Base-by-base conservation (phyloP, 2,888 invertebrate genomes). In the Marronus borbonicus region DNA sequence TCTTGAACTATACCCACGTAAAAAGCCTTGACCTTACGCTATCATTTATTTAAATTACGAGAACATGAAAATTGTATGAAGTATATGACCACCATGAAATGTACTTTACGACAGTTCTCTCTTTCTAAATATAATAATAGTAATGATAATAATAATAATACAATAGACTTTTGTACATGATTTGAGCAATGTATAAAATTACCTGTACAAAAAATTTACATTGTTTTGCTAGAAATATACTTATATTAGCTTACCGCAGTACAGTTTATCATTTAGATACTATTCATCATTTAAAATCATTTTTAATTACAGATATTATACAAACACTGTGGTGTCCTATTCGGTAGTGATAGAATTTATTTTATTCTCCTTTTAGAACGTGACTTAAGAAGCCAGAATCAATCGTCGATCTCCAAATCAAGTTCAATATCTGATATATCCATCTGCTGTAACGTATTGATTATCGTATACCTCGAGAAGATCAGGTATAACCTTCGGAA, bases 391-490 rank as follows among this genome's bases (percentile, higher is more conserved):
- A n/a, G 28, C 44, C 10, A 39, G 44, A 44, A 44, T 79, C 78
- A 84, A 80, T 84, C 94, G 84, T 94, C 94, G 80, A 93, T 90
- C 82, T 92, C 94, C 84, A 95, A 90, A 87, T 95, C 95, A 79
- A 96, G 89, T 86, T 95, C 95, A 79, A 95, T 92, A 86, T 95
- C 95, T 0, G 93, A 91, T 17, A 93, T 88, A 86, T 93, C 94
- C 84, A 96, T 92, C 87, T 94, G 92, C 82, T 94, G 92, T 77
- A 97, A 90, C 0, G 97, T 96, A 88, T 98, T 98, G 80, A 98
- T 94, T 82, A 96, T 91, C 90, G 97, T 94, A 87, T 98, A 98
- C 76, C 97, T 92, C 14, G 98, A 98, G 89, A 97, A 95, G 60
- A 92, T 86, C 84, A 98, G 93, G 86, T 98, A 99, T 3, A 99